Percentiles rank a stretch among this genome's conserved stretches.
Evolutionary conservation across 2,888 invertebrate species (phyloP).

Genomic region (Hemithea aestivaria): DNA sequence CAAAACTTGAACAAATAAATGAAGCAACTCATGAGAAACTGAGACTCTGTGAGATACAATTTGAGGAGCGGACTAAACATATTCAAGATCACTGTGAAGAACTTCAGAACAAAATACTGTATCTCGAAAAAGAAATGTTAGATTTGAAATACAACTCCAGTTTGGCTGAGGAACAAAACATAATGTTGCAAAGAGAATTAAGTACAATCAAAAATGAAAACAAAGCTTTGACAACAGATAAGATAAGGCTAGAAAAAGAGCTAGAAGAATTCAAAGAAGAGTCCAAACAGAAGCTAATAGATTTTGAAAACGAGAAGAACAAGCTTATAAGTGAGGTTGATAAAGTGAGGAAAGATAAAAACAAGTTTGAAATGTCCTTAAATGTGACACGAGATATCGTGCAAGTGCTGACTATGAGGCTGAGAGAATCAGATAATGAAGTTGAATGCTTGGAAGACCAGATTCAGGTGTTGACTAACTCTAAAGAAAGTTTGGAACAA

Average conservation of each 20-base stretch:
- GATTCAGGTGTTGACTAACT: conserved; percentile 46
- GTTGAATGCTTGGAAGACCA: conserved; percentile 75
- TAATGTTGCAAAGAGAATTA: conserved; percentile 49
- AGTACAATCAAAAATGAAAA: conserved; percentile 49
- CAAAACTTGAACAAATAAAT: conserved; percentile 68
- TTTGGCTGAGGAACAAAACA: conserved; percentile 52
- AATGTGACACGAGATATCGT: conserved; percentile 78
- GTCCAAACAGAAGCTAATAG: conserved; percentile 53
- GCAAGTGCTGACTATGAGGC: conserved; percentile 76
- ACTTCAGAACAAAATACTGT: conserved; percentile 53
- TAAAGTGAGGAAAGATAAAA: conserved; percentile 69
- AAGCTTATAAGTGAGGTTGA: conserved; percentile 66
- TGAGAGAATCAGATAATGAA: conserved; percentile 80
- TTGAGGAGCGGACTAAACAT: conserved; percentile 60
- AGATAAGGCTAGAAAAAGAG: conserved; percentile 42
- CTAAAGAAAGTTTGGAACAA: conserved; percentile 57
- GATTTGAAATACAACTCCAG: conserved; percentile 52
- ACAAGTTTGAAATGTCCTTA: conserved; percentile 79
- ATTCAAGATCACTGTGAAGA: conserved; percentile 59
- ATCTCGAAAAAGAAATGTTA: conserved; percentile 54
- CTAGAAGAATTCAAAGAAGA: conserved; percentile 56
- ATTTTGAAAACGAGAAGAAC: conserved; percentile 66
- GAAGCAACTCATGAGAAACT: conserved; percentile 68
- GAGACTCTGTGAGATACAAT: conserved; percentile 69
- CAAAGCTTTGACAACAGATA: conserved; percentile 46